Evolutionary conservation across 2,888 invertebrate species (phyloP), one percentile per base, ranked within the genome.

Genomic region (Nudaria mundana): DNA sequence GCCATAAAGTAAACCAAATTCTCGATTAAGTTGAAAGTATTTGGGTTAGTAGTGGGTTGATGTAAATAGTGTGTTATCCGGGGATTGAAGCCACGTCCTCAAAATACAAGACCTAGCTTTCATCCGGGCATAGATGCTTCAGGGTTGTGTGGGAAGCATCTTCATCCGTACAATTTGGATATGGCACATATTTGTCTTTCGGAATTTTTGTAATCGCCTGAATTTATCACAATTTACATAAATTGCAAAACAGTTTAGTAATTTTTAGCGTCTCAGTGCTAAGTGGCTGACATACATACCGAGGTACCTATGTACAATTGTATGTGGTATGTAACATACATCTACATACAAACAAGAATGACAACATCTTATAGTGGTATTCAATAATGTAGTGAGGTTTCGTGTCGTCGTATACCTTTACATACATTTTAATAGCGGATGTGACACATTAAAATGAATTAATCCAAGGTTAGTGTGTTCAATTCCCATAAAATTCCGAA

Each of bases 371-470:
- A 39, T 32, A 13, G 32, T 26, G 32, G 32, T 18, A 5, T 37
- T 32, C 57, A 60, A 56, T 56, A 56, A 28, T 44, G 37, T 44
- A 29, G 38, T 45, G 33, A 11, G n/a, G n/a, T 34, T 18, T 35
- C 8, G 3, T 44, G n/a, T n/a, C n/a, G n/a, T n/a, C n/a, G 36
- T 33, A 37, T 28, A n/a, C n/a, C n/a, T n/a, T 16, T 28, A 7
- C 29, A 29, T 42, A 35, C 11, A 10, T 26, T 26, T 25, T 34
- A 47, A 30, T 40, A 6, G 36, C 26, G n/a, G n/a, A n/a, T n/a
- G n/a, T n/a, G 28, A 16, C 10, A 37, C 36, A 28, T 11, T 11
- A 37, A 34, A 31, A 28, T 26, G 35, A 6, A n/a, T 14, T 13
- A 22, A 11, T 24, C 30, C 60, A 54, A 56, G 56, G 56, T 6